phyloP scores from a whole-genome alignment of 2,113 vertebrate genomes.

The Porphyrio hochstetteri region DNA sequence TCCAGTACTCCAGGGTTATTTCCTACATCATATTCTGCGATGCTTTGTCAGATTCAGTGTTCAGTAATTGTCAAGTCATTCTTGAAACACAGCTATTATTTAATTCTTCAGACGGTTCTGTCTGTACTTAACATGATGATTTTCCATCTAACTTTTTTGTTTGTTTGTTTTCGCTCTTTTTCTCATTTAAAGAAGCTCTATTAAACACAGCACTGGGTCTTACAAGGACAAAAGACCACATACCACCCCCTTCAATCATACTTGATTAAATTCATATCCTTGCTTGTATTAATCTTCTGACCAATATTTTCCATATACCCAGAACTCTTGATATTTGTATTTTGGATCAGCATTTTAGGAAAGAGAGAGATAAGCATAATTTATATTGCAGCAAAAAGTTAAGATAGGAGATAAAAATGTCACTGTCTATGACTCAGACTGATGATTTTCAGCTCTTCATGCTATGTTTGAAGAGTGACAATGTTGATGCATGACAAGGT shows the following conservation, averaged over 20 bases:
- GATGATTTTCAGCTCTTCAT: conserved; percentile 65
- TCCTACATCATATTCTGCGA: neutral
- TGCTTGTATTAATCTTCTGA: neutral
- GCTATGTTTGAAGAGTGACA: conserved; percentile 58
- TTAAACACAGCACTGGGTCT: neutral
- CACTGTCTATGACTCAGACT: conserved; percentile 66
- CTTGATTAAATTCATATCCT: neutral
- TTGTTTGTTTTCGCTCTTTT: neutral
- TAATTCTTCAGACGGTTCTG: neutral
- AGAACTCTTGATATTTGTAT: neutral
- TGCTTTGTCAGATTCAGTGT: neutral
- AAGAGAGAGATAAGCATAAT: neutral
- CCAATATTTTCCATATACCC: neutral
- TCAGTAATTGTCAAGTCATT: neutral
- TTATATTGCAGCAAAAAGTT: neutral
- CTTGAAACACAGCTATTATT: neutral
- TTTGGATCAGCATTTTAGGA: neutral
- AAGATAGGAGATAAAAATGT: conserved; percentile 61
- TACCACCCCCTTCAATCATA: neutral
- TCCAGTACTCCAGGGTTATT: neutral
- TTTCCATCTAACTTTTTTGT: neutral
- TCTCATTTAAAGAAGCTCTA: neutral
- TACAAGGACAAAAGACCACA: neutral
- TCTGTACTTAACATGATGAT: neutral
- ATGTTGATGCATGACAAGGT: conserved; percentile 26